Evolutionary conservation across 2,888 invertebrate genomes (phyloP).

Genomic region (Keiferia lycopersicella): DNA sequence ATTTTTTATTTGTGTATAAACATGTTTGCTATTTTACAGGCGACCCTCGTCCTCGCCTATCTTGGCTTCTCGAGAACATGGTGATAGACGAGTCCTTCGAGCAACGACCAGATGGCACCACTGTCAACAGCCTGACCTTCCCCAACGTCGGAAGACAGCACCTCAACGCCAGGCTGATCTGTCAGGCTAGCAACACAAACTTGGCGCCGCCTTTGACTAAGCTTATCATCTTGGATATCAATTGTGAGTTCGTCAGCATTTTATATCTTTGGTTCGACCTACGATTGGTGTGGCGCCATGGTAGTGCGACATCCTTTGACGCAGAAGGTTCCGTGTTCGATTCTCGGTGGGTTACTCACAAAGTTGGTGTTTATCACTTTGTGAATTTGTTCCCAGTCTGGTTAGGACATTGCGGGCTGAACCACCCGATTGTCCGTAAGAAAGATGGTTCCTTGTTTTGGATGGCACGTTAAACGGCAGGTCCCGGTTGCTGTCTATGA

Average conservation of each 20-base stretch:
- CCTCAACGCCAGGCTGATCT: constrained; percentile 90
- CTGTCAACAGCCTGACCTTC: constrained; percentile 89
- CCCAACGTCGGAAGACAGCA: constrained; percentile 91
- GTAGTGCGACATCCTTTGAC: no score
- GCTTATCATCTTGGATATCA: constrained; percentile 90
- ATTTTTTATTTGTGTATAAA: no score
- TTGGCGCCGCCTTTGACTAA: constrained; percentile 88
- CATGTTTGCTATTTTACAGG: constrained; percentile 71
- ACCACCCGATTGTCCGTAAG: no score
- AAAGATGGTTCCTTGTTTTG: no score
- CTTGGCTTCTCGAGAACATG: constrained; percentile 92
- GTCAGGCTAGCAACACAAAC: constrained; percentile 94
- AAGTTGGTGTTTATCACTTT: no score
- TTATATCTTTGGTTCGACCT: no score
- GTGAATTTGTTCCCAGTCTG: not conserved
- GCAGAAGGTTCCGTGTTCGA: no score
- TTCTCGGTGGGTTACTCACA: no score
- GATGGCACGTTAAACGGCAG: no score
- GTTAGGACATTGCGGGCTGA: no score
- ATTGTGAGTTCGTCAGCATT: constrained; percentile 92
- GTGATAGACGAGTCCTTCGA: constrained; percentile 92
- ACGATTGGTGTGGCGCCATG: no score
- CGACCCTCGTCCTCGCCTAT: constrained; percentile 88
- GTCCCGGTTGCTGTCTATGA: no score
- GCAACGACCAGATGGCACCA: constrained; percentile 84